These are phyloP conservation scores for Campylomormyrus numenius DNA, from an alignment of 2,113 vertebrate species.

Conservation along the genomic window DNA sequence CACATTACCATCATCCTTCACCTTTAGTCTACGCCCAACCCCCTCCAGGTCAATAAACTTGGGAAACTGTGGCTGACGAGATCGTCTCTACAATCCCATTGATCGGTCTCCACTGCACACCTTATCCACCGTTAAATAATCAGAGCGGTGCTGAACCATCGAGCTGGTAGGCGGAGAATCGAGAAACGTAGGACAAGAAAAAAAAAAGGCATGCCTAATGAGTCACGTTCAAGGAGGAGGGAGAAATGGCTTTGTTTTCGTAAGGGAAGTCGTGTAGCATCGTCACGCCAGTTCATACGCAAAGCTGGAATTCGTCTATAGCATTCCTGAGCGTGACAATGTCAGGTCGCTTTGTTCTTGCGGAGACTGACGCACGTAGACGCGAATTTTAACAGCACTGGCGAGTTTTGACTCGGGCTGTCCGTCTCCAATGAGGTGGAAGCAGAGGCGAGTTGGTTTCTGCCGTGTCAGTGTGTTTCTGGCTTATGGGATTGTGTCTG, in stretches of 20 bases:
- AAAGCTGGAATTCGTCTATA: not conserved
- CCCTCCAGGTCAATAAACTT: not conserved
- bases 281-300: no score
- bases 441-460: not conserved
- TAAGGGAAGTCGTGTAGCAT: not conserved
- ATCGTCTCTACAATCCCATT: not conserved
- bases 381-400: not conserved
- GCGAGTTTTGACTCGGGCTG: not conserved
- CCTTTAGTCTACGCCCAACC: not conserved
- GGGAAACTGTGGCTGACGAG: not conserved
- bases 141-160: not conserved
- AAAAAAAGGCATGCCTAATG: slow-evolving; percentile 17
- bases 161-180: not conserved
- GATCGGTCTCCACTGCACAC: not conserved
- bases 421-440: not conserved
- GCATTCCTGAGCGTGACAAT: slow-evolving; percentile 39
- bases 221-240: not conserved
- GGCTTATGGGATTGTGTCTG: not conserved
- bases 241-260: not conserved
- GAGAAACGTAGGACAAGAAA: not conserved
- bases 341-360: not conserved
- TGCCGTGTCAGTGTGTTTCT: not conserved
- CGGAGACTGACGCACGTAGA: not conserved
- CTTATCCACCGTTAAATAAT: not conserved
- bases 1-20: not conserved